Evolutionary conservation across 2,888 invertebrate species (phyloP), one percentile per base, ranked within the genome.

Genomic region (Odontomyia ornata): DNA sequence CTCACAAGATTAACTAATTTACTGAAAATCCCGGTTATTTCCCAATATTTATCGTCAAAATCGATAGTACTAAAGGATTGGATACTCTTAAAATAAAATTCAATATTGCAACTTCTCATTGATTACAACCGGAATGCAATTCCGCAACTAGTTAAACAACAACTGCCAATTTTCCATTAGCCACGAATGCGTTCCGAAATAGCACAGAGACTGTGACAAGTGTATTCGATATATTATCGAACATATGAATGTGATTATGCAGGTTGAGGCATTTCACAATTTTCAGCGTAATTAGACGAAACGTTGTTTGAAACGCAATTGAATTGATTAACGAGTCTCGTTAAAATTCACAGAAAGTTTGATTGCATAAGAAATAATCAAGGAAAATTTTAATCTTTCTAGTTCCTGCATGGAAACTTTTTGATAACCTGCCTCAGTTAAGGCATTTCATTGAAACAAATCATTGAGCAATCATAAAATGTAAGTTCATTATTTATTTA

Each of bases 181-280:
- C 52, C 52, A 52, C 52, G n/a, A 52, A 52, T 52, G 52, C 52
- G 18, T 52, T 52, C 52, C 52, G 2, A 18, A 52, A 52, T 52
- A 15, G 52, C 52, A 15, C 4, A 52, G 18, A n/a, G 7, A 52
- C 52, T 13, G 52, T 52, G 52, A 52, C 52, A 52, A 52, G 52
- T 52, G 52, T 15, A 9, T 52, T 9, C 52, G 52, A 52, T 52
- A 15, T 52, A 52, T n/a, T n/a, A 15, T 13, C 52, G 52, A n/a
- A 52, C 52, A 18, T 15, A n/a, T 15, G 52, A 3, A 5, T 36
- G 9, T 36, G 36, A 36, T 36, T 52, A 15, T 18, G 15, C 52
- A 13, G 18, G 15, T 15, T 52, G 2, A 4, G 13, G 4, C 15
- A 4, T 52, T 52, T 52, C 52, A 52, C 52, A 52, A 52, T 52